Evolutionary conservation across 2,888 invertebrate species (phyloP).

Genomic region (Eulithis testata): DNA sequence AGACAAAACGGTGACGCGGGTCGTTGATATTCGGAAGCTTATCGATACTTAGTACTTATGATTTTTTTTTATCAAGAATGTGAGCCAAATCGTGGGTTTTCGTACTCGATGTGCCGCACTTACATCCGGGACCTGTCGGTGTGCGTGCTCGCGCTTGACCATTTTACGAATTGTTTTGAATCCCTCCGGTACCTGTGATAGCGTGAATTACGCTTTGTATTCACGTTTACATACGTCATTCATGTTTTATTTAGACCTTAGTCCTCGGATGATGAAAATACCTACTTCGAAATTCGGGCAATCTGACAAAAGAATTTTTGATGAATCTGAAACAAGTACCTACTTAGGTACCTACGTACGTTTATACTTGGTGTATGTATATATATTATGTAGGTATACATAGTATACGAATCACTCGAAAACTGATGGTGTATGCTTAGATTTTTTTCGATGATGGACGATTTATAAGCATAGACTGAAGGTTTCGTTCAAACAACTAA

Average conservation of each 20-base stretch:
- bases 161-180: conserved; percentile 53
- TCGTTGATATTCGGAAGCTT: too few relatives aligned
- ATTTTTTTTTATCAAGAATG: background rate
- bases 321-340: background rate
- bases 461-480: too few relatives aligned
- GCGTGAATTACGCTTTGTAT: conserved; percentile 25
- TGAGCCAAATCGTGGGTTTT: background rate
- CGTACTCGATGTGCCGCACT: conserved; percentile 5
- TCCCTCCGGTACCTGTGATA: conserved; percentile 34
- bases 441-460: too few relatives aligned
- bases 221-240: conserved; percentile 22
- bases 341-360: too few relatives aligned
- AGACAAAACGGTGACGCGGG: too few relatives aligned
- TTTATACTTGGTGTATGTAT: too few relatives aligned
- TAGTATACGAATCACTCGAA: too few relatives aligned
- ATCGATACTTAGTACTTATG: too few relatives aligned
- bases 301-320: background rate
- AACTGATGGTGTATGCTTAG: too few relatives aligned
- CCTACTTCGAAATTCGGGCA: background rate
- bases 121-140: conserved; percentile 3
- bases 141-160: conserved; percentile 56
- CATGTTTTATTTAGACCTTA: conserved; percentile 3
- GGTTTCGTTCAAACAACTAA: too few relatives aligned
- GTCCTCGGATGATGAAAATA: background rate
- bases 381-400: too few relatives aligned